Conservation (phyloP, 92 coral and sea anemone genomes). For the Nematostella vectensis region DNA sequence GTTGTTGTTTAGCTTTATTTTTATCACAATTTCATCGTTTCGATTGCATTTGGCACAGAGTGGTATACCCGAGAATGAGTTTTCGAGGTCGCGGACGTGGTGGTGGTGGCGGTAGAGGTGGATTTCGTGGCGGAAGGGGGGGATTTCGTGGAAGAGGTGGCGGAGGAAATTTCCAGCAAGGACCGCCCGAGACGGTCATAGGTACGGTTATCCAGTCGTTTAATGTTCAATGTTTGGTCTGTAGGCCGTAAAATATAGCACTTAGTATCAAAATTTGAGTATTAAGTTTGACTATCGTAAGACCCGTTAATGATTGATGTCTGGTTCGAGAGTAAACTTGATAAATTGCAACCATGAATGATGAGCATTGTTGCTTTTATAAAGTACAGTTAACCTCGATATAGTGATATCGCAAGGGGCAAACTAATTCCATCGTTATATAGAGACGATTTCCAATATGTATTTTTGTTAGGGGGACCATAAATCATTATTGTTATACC, state of each 20-base stretch:
- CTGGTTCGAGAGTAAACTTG: neutral
- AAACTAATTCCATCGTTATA: too few species aligned
- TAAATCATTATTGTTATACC: too few species aligned
- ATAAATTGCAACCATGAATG: neutral
- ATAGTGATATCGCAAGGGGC: too few species aligned
- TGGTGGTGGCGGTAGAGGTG: conserved; percentile 59
- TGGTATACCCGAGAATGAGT: conserved; percentile 31
- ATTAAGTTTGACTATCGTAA: neutral
- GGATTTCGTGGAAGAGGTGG: conserved; percentile 29
- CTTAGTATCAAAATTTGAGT: neutral
- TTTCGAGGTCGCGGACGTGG: conserved; percentile 80
- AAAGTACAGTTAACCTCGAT: too few species aligned
- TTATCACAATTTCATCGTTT: conserved; percentile 1
- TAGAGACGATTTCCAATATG: too few species aligned
- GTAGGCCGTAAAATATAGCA: neutral
- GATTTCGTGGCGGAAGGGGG: conserved; percentile 50
- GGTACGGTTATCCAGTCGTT: conserved; percentile 27
- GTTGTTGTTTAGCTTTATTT: neutral
- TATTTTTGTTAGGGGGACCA: too few species aligned
- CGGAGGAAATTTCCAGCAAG: conserved; percentile 55
- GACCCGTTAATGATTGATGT: neutral
- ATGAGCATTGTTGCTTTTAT: too few species aligned
- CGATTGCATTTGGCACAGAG: neutral
- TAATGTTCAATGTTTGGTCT: neutral
- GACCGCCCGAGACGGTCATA: conserved; percentile 82